Evolutionary conservation across 2,888 invertebrate genomes (phyloP).

Genomic region (Strigamia crassipes): DNA sequence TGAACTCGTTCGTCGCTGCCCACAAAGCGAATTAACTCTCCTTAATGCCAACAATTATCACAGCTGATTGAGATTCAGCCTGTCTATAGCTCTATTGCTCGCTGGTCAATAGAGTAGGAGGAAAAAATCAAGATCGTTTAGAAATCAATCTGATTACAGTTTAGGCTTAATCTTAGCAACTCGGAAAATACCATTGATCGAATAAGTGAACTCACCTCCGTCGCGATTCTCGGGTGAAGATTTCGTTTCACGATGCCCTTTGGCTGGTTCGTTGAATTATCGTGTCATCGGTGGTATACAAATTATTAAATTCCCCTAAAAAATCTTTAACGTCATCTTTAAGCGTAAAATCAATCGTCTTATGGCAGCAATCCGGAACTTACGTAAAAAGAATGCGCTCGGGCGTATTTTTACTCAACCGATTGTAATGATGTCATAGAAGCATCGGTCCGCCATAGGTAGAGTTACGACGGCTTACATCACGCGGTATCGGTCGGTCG

Average conservation of each 20-base stretch:
- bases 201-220: neutral
- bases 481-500: neutral
- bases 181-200: neutral
- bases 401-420: constrained; percentile 1
- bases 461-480: neutral
- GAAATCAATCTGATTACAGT: constrained; percentile 27
- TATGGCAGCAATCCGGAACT: constrained; percentile 16
- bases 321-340: constrained; percentile 37
- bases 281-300: neutral
- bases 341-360: constrained; percentile 28
- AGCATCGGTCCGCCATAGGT: neutral
- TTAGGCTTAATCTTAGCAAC: constrained; percentile 1
- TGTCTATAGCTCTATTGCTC: neutral
- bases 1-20: neutral
- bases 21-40: neutral
- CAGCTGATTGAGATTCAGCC: neutral
- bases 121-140: constrained; percentile 13
- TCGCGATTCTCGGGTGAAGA: neutral
- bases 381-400: constrained; percentile 16
- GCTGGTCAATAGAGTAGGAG: neutral
- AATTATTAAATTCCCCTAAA: constrained; percentile 32
- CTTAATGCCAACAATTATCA: neutral
- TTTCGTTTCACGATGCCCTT: neutral
- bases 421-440: neutral
- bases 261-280: neutral